Percentiles rank a stretch among this genome's conserved stretches.
Conservation (phyloP, 2,888 invertebrate species). For the Lasioglossum oenotherae region DNA sequence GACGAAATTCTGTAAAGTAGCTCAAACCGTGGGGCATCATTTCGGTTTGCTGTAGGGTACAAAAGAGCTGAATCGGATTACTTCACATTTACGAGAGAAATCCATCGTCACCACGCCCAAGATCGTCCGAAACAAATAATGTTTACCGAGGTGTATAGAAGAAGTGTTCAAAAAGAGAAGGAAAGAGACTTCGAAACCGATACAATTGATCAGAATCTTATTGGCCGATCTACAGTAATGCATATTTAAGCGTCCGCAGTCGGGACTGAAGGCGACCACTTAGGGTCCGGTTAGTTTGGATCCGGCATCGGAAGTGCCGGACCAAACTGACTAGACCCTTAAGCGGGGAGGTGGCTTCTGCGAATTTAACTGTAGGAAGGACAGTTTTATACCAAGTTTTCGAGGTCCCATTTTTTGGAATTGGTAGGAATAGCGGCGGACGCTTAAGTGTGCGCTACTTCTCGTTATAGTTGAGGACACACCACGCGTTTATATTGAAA, state of each 20-base stretch:
- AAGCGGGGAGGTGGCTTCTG: neutral
- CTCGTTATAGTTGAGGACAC: neutral
- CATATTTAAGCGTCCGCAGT: neutral
- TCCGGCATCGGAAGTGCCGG: no score
- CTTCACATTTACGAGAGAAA: slow-evolving; percentile 37
- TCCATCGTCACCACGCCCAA: slow-evolving; percentile 47
- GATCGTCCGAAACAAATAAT: slow-evolving; percentile 27
- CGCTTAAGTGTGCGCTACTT: neutral
- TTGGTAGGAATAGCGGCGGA: neutral
- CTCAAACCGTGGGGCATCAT: neutral
- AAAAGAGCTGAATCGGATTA: slow-evolving; percentile 31
- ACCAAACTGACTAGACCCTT: no score
- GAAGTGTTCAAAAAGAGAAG: slow-evolving; percentile 11
- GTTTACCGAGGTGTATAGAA: slow-evolving; percentile 10
- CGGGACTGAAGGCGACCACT: neutral
- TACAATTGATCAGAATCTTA: neutral
- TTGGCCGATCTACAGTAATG: neutral
- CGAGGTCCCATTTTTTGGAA: neutral
- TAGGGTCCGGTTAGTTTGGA: no score
- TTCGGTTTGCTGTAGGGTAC: slow-evolving; percentile 39
- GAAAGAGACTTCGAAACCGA: slow-evolving; percentile 15
- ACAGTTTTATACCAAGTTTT: neutral
- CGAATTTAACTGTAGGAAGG: neutral
- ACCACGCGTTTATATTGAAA: neutral
- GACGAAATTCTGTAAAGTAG: neutral